Evolutionary conservation across 2,797 vertebrate species (phyloP).

Genomic region (Orientallactaga sibirica): DNA sequence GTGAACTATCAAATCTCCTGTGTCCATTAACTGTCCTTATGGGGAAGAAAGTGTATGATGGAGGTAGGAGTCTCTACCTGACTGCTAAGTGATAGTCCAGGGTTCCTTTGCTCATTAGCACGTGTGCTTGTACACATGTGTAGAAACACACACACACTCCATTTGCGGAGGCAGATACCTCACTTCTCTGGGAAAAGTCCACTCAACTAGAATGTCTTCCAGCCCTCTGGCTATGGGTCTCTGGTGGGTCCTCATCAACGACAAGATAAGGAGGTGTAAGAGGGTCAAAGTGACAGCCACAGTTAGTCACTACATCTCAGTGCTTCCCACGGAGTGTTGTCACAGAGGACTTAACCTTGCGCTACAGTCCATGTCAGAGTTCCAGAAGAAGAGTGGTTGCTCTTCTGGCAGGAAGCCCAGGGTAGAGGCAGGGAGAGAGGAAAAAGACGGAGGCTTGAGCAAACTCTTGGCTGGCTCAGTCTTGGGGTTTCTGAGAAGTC

Average conservation of each 20-base stretch:
- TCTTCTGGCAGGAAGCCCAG: conserved; percentile 40
- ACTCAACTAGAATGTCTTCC: not conserved
- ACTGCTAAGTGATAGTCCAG: conserved; percentile 16
- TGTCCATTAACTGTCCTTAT: conserved; percentile 26
- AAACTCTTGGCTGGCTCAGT: not conserved
- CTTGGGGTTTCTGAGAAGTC: not conserved
- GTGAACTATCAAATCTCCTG: conserved; percentile 47
- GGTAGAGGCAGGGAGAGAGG: not conserved
- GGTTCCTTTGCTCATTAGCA: not conserved
- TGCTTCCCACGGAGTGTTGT: not conserved
- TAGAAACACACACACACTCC: too few species aligned
- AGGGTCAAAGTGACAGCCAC: not conserved
- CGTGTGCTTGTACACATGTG: not conserved
- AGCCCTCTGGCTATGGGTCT: not conserved
- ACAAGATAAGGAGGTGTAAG: too few species aligned
- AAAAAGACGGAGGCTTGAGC: not conserved
- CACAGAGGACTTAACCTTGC: not conserved
- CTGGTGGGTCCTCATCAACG: not conserved
- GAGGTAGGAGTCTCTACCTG: conserved; percentile 46
- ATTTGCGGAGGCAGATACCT: not conserved
- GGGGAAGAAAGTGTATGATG: conserved; percentile 45
- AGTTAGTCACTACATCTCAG: not conserved
- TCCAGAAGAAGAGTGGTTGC: not conserved
- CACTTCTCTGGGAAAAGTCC: conserved; percentile 9
- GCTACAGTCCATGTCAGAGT: not conserved